These are phyloP conservation scores for Bimastos eiseni DNA, from an alignment of 2,888 invertebrate species.

Conservation along the genomic window DNA sequence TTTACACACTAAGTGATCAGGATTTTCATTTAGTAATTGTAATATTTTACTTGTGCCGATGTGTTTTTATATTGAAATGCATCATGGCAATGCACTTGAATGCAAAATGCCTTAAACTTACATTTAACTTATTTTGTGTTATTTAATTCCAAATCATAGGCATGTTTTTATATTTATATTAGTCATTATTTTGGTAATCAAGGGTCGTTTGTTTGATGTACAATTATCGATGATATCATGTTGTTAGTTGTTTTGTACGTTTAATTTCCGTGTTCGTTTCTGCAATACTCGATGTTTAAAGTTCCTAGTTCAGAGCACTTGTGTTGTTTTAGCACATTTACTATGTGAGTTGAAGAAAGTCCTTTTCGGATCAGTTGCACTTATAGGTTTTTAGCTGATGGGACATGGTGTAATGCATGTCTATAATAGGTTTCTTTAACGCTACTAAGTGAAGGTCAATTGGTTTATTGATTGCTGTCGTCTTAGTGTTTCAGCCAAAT, in stretches of 20 bases:
- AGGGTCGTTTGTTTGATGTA: not conserved
- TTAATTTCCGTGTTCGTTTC: not conserved
- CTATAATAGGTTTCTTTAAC: not conserved
- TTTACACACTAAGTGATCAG: not conserved
- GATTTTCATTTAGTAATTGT: not conserved
- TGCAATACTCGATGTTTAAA: not conserved
- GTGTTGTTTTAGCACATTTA: not conserved
- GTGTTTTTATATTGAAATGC: not conserved
- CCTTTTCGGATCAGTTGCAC: not conserved
- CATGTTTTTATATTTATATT: not conserved
- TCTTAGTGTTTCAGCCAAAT: not conserved
- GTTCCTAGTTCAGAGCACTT: not conserved
- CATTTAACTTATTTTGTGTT: not conserved
- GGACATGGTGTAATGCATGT: not conserved
- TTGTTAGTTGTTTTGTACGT: not conserved
- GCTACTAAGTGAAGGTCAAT: not conserved
- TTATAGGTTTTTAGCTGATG: not conserved
- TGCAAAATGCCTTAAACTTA: not conserved
- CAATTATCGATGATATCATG: conserved; percentile 13
- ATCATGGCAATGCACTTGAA: conserved; percentile 13
- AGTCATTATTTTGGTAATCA: not conserved
- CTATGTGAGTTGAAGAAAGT: not conserved
- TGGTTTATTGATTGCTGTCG: not conserved
- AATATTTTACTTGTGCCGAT: conserved; percentile 3
- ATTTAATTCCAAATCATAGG: not conserved